These are phyloP conservation scores for Amphipyra tragopoginis DNA, from an alignment of 2,888 invertebrate species.

Conservation along the genomic window DNA sequence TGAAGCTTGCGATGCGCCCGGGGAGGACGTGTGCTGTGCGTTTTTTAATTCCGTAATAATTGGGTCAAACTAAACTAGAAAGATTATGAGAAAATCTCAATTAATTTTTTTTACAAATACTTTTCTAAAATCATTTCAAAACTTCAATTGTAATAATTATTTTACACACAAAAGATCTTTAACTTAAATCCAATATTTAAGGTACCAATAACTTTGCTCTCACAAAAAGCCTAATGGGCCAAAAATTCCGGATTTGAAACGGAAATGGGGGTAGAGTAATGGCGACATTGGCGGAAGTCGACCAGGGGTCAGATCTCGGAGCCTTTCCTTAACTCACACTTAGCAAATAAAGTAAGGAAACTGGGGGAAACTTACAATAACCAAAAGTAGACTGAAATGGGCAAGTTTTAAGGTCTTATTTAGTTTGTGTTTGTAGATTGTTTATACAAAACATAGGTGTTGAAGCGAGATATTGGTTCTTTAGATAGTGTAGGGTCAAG, in stretches of 20 bases:
- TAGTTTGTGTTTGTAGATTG: slow-evolving; percentile 37
- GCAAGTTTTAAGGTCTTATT: slow-evolving; percentile 31
- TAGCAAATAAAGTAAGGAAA: slow-evolving; percentile 70
- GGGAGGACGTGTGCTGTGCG: slow-evolving; percentile 69
- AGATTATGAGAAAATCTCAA: slow-evolving; percentile 25
- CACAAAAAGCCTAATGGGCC: slow-evolving; percentile 62
- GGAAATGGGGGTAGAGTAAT: slow-evolving; percentile 79
- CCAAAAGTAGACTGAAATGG: slow-evolving; percentile 17
- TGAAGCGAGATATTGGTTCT: slow-evolving; percentile 61
- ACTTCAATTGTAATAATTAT: background rate
- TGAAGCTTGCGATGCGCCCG: slow-evolving; percentile 72
- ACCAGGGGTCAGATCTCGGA: slow-evolving; percentile 69
- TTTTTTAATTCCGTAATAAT: slow-evolving; percentile 61
- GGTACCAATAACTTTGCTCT: slow-evolving; percentile 34
- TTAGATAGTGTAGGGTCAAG: slow-evolving; percentile 62
- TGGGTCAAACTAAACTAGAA: slow-evolving; percentile 48
- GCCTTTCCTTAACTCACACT: slow-evolving; percentile 66
- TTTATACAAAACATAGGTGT: slow-evolving; percentile 62
- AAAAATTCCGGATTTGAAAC: slow-evolving; percentile 64
- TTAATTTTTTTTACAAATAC: background rate
- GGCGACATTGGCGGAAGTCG: slow-evolving; percentile 74
- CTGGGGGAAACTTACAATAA: slow-evolving; percentile 50
- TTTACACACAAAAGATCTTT: background rate
- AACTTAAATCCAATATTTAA: slow-evolving; percentile 30
- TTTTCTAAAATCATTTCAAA: background rate